Conservation (phyloP, 2,888 invertebrate species). For the Drosophila paranaensis region DNA sequence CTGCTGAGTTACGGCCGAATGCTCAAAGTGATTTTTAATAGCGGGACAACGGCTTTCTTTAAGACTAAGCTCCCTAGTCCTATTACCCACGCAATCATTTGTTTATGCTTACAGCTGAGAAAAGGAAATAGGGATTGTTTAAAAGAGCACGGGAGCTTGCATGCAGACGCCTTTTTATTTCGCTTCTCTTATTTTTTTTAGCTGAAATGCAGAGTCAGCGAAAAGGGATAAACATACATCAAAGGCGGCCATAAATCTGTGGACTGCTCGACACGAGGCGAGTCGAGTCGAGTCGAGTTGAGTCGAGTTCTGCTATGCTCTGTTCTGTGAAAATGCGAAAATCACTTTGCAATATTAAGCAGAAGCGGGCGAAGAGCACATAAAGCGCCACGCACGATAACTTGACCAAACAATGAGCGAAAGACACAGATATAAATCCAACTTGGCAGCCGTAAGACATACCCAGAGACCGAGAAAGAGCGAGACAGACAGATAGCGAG, state of each 20-base stretch:
- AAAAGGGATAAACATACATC: conserved; percentile 62
- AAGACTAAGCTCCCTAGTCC: conserved; percentile 49
- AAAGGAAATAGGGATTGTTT: conserved; percentile 29
- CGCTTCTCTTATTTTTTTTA: neutral
- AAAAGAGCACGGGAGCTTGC: conserved; percentile 22
- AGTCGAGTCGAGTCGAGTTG: neutral
- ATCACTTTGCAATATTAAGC: conserved; percentile 61
- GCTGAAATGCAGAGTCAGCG: conserved; percentile 60
- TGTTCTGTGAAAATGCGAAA: conserved; percentile 58
- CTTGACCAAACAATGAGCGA: conserved; percentile 70
- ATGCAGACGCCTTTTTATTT: conserved; percentile 4
- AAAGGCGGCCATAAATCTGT: conserved; percentile 71
- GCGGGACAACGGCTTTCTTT: conserved; percentile 51
- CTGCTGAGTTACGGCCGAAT: conserved; percentile 54
- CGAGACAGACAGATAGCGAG: neutral
- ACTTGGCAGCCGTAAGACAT: conserved; percentile 57
- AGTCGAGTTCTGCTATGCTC: conserved; percentile 1
- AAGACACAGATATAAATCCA: conserved; percentile 67
- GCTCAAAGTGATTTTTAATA: conserved; percentile 79
- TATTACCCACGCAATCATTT: conserved; percentile 54
- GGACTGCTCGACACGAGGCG: conserved; percentile 28
- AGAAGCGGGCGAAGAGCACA: conserved; percentile 43
- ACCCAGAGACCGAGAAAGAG: conserved; percentile 5
- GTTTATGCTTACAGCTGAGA: conserved; percentile 42
- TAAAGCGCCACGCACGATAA: conserved; percentile 72